phyloP scores from a whole-genome alignment of 1,140 invertebrate genomes.

The Ceratosolen solmsi region DNA sequence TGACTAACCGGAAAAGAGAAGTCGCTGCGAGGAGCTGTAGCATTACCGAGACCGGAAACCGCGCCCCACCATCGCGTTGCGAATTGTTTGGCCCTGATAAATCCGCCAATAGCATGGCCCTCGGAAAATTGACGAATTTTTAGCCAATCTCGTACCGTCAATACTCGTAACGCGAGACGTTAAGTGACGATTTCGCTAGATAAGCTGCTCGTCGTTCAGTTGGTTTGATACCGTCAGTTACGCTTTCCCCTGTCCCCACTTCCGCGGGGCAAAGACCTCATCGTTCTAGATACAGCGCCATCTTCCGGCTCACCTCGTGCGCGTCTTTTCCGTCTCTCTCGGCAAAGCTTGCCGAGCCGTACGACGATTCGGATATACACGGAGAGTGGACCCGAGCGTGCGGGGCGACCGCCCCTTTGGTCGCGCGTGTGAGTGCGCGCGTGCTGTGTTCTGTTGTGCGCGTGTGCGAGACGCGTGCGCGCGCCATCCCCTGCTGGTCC shows the following conservation, averaged over 20 bases:
- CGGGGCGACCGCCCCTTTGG: neutral
- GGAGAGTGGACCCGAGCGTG: neutral
- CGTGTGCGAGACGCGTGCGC: too few relatives aligned
- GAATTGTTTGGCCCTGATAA: neutral
- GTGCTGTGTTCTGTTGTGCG: too few relatives aligned
- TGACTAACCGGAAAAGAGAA: constrained; percentile 35
- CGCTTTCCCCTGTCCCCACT: neutral
- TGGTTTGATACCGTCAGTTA: neutral
- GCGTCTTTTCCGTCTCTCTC: constrained; percentile 46
- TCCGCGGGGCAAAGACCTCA: constrained; percentile 14
- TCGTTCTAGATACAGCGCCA: constrained; percentile 46
- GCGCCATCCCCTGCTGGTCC: too few relatives aligned
- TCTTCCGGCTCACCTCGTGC: constrained; percentile 23
- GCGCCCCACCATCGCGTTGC: constrained; percentile 7
- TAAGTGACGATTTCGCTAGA: neutral
- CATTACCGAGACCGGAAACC: constrained; percentile 21
- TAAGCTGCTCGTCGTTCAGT: too few relatives aligned
- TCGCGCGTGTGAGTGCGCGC: neutral
- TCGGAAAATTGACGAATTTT: neutral
- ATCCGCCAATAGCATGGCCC: neutral
- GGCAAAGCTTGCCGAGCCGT: constrained; percentile 40
- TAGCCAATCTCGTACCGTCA: neutral
- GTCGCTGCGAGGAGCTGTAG: neutral
- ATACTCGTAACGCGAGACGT: neutral
- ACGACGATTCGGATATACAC: constrained; percentile 41